phyloP scores from a whole-genome alignment of 2,113 vertebrate genomes.

The Varanus komodoensis region DNA sequence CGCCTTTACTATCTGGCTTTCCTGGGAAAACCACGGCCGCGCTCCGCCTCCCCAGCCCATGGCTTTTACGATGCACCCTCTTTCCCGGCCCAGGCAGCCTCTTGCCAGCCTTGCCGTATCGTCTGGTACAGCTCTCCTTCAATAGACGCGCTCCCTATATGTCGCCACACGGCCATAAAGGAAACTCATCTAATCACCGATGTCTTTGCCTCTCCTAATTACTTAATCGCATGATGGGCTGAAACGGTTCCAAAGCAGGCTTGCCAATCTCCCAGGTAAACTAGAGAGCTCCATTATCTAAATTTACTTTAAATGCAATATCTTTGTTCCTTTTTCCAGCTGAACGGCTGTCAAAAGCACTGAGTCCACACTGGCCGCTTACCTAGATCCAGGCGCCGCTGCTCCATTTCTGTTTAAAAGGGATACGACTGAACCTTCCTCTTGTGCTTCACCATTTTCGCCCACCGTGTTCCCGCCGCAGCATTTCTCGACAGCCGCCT shows the following conservation, averaged over 20 bases:
- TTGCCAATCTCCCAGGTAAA: constrained; percentile 73
- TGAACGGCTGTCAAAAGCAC: constrained; percentile 58
- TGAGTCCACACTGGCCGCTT: constrained; percentile 41
- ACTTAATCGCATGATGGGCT: constrained; percentile 73
- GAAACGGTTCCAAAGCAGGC: constrained; percentile 69
- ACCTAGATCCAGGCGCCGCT: constrained; percentile 83
- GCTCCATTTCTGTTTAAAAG: constrained; percentile 77
- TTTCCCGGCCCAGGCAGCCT: neutral
- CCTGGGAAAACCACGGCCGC: too few relatives aligned
- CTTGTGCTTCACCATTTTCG: constrained; percentile 48
- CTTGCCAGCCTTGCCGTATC: neutral
- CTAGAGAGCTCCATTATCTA: constrained; percentile 65
- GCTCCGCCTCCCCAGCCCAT: neutral
- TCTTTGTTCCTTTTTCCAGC: constrained; percentile 59
- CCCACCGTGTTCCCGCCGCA: constrained; percentile 35
- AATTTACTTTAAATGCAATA: constrained; percentile 70
- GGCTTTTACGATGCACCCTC: neutral
- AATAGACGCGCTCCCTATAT: neutral
- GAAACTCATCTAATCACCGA: constrained; percentile 42
- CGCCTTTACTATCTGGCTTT: too few relatives aligned
- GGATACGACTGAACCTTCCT: constrained; percentile 58
- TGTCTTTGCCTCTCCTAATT: constrained; percentile 64
- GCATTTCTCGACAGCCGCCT: constrained; percentile 30
- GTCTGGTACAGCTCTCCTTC: neutral
- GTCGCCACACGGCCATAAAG: constrained; percentile 26